Conservation (phyloP, 2,113 vertebrate species). For the Myiozetetes cayanensis region DNA sequence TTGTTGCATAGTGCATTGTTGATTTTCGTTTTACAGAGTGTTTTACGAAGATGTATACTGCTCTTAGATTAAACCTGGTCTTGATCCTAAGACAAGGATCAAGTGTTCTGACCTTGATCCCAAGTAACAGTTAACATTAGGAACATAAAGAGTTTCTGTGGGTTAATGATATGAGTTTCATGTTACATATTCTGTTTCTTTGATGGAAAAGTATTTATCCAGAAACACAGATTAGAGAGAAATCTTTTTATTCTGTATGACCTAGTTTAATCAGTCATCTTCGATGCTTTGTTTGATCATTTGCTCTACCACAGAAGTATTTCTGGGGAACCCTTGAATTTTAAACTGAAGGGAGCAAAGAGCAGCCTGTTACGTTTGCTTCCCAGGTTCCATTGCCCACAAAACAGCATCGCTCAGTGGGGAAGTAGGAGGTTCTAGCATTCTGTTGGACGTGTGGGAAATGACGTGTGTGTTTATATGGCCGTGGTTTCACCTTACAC, state of each 20-base stretch:
- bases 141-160: not conserved
- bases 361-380: slow-evolving; percentile 24
- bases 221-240: not conserved
- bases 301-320: not conserved
- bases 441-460: slow-evolving; percentile 65
- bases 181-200: not conserved
- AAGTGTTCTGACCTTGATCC: not conserved
- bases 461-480: slow-evolving; percentile 69
- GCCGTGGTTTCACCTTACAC: slow-evolving; percentile 73
- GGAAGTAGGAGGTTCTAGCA: slow-evolving; percentile 52
- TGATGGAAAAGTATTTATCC: not conserved
- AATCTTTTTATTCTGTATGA: not conserved
- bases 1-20: not conserved
- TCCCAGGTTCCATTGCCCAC: slow-evolving; percentile 35
- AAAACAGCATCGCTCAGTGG: slow-evolving; percentile 49
- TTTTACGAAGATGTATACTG: not conserved
- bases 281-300: slow-evolving; percentile 8
- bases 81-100: not conserved
- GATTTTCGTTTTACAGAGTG: not conserved
- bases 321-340: not conserved
- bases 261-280: not conserved
- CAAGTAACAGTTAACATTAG: not conserved
- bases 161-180: not conserved
- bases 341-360: slow-evolving; percentile 6
- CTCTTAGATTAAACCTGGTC: not conserved